Conservation (phyloP, 2,888 invertebrate species). For the Acronicta leporina region DNA sequence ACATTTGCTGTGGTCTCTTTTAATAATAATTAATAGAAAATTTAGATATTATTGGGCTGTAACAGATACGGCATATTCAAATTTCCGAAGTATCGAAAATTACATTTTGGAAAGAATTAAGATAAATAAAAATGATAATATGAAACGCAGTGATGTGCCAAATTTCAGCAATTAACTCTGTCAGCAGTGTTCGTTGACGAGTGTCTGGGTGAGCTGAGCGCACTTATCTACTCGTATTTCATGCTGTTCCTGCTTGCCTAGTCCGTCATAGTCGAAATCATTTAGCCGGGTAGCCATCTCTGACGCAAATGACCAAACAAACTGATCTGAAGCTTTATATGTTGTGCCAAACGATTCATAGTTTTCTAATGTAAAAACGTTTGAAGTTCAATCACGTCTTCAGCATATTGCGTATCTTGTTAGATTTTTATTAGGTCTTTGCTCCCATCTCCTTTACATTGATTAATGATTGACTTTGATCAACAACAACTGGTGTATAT, state of each 20-base stretch:
- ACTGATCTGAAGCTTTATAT: constrained; percentile 42
- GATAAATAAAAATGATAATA: constrained; percentile 28
- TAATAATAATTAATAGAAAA: too few species aligned
- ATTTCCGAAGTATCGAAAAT: constrained; percentile 7
- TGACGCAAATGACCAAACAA: constrained; percentile 53
- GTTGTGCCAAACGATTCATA: constrained; percentile 41
- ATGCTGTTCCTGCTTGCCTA: constrained; percentile 35
- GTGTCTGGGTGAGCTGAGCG: constrained; percentile 33
- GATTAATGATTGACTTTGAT: constrained; percentile 15
- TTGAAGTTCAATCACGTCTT: constrained; percentile 46
- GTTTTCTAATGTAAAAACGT: constrained; percentile 41
- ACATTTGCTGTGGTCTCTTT: too few species aligned
- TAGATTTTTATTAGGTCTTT: constrained; percentile 50
- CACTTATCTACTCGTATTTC: constrained; percentile 47
- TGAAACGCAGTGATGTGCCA: constrained; percentile 35
- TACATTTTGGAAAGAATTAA: constrained; percentile 10
- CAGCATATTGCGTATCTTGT: constrained; percentile 37
- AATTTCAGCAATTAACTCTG: constrained; percentile 44
- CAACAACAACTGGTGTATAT: neutral
- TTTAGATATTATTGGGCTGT: too few species aligned
- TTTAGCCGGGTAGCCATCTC: constrained; percentile 48
- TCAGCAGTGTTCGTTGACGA: constrained; percentile 28
- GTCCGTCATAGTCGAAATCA: constrained; percentile 32
- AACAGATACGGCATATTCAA: too few species aligned
- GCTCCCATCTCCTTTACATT: constrained; percentile 34